Percentiles rank a stretch among this genome's conserved stretches.
Evolutionary conservation across 2,113 vertebrate genomes (phyloP).

Genomic region (Perccottus glenii): DNA sequence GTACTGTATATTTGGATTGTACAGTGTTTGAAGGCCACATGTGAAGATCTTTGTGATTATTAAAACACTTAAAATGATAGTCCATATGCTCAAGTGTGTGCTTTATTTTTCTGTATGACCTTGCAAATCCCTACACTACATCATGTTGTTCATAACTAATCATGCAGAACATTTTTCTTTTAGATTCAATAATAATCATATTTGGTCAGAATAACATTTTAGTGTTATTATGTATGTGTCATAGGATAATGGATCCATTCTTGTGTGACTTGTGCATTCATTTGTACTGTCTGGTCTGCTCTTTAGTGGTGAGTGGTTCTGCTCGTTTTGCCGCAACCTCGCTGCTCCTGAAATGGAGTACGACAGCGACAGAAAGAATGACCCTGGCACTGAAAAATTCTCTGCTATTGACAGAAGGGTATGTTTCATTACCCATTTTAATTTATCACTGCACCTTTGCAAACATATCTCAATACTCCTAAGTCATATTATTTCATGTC

Average conservation of each 20-base stretch:
- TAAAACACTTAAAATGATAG: background rate
- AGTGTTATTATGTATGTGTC: background rate
- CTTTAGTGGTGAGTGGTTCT: constrained; percentile 95
- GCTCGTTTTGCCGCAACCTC: constrained; percentile 90
- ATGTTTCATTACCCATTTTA: background rate
- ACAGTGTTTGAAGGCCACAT: background rate
- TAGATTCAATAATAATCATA: no score
- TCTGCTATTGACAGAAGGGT: constrained; percentile 84
- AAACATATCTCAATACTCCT: background rate
- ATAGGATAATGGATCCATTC: no score
- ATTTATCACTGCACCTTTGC: background rate
- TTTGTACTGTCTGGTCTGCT: background rate
- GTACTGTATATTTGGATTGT: no score
- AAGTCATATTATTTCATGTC: no score
- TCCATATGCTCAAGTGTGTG: no score
- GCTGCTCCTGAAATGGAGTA: constrained; percentile 89
- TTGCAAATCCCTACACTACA: no score
- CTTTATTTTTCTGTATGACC: no score
- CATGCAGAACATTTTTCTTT: no score
- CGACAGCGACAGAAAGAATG: constrained; percentile 79
- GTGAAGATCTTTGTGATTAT: background rate
- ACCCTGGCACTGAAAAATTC: constrained; percentile 64
- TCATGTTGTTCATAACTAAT: no score
- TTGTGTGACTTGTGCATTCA: no score
- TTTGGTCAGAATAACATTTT: background rate